These are phyloP conservation scores for Neopipo cinnamomea DNA, from an alignment of 2,113 vertebrate genomes.

Conservation along the genomic window DNA sequence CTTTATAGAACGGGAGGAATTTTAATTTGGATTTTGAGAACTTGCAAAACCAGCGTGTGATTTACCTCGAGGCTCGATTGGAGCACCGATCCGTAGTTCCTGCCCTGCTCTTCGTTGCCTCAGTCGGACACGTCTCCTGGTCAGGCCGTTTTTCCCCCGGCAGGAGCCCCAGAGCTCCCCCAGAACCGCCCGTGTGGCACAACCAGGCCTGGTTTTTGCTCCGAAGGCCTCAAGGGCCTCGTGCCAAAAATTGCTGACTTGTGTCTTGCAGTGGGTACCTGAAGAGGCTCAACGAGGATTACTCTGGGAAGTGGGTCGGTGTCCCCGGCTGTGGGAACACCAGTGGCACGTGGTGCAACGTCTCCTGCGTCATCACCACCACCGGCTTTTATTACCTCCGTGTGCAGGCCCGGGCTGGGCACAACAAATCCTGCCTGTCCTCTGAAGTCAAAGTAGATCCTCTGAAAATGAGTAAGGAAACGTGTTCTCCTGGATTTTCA, in stretches of 20 bases:
- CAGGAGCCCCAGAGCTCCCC: no score
- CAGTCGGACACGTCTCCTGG: not conserved
- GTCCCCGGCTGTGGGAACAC: conserved; percentile 48
- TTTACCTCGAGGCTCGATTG: not conserved
- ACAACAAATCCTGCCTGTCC: conserved; percentile 57
- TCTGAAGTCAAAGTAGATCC: conserved; percentile 36
- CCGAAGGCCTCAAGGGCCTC: not conserved
- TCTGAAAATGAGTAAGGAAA: conserved; percentile 39
- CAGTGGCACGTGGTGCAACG: conserved; percentile 13
- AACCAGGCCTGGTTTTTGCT: fast-evolving
- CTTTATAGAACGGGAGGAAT: not conserved
- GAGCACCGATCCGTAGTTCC: not conserved
- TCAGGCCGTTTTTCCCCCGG: no score
- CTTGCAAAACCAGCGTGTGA: not conserved
- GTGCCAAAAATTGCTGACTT: not conserved
- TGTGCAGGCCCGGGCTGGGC: conserved; percentile 35
- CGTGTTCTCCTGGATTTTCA: not conserved
- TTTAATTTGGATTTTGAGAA: not conserved
- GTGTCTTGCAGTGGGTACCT: conserved; percentile 44
- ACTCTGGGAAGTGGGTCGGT: conserved; percentile 22
- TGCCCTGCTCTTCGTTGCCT: not conserved
- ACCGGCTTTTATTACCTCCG: conserved; percentile 11
- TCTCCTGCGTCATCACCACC: not conserved
- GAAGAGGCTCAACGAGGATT: not conserved
- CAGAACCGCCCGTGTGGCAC: no score